These are phyloP conservation scores for Perithous albicinctus DNA, from an alignment of 2,888 invertebrate species.

Conservation along the genomic window DNA sequence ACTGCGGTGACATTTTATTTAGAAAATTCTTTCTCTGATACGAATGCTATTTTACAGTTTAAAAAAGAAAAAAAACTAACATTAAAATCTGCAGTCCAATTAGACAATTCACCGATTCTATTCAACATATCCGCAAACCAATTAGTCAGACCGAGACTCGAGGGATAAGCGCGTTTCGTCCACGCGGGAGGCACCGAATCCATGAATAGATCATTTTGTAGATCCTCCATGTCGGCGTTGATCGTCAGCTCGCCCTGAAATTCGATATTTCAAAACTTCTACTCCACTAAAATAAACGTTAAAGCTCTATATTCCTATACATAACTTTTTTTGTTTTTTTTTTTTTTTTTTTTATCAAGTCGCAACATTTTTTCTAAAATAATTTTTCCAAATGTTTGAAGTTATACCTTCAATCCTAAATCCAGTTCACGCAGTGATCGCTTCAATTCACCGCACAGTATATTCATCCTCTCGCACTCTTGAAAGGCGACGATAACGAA, in stretches of 20 bases:
- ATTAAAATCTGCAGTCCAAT: conserved; percentile 95
- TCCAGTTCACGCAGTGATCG: conserved; percentile 94
- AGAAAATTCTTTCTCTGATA: too few relatives aligned
- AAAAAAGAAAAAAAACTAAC: conserved; percentile 81
- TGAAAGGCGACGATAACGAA: conserved; percentile 96
- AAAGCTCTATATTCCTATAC: background rate
- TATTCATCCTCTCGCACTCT: conserved; percentile 98
- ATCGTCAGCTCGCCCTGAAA: conserved; percentile 95
- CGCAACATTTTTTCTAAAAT: background rate
- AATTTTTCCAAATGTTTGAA: conserved; percentile 6
- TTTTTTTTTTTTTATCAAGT: background rate
- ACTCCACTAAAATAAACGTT: conserved; percentile 4
- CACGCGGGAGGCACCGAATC: conserved; percentile 95
- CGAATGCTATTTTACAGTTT: background rate
- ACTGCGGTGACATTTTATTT: too few relatives aligned
- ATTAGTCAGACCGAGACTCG: conserved; percentile 91
- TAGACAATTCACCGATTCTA: conserved; percentile 92
- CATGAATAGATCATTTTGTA: conserved; percentile 94
- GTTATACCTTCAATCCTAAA: conserved; percentile 93
- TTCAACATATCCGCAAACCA: conserved; percentile 95
- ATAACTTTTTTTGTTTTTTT: background rate
- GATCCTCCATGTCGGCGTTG: conserved; percentile 95
- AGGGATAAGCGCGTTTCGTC: conserved; percentile 95
- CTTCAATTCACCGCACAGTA: conserved; percentile 92
- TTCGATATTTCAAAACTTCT: conserved; percentile 38